Conservation (phyloP, 2,797 vertebrate genomes). For the Neosilurus mollespiculum region DNA sequence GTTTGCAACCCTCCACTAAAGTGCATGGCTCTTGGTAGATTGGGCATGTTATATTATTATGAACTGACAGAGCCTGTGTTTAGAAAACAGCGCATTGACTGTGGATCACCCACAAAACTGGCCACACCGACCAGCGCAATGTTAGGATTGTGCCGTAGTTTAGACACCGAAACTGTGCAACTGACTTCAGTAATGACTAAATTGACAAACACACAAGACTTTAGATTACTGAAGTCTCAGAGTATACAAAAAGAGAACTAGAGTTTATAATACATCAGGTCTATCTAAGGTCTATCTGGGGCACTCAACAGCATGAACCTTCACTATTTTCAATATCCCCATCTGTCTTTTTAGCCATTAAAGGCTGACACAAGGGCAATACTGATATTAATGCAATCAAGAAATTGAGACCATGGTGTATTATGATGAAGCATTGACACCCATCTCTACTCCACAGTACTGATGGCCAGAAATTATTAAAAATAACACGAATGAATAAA, state of each 20-base stretch:
- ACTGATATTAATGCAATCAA: slow-evolving; percentile 44
- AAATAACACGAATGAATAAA: slow-evolving; percentile 21
- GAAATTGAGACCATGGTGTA: slow-evolving; percentile 26
- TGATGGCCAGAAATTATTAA: slow-evolving; percentile 38
- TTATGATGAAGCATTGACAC: slow-evolving; percentile 13
- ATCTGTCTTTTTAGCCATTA: slow-evolving; percentile 20
- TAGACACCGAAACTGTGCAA: background rate
- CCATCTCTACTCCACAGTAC: slow-evolving; percentile 2
- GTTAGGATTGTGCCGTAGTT: background rate
- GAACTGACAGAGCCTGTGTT: too few relatives aligned
- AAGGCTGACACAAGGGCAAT: slow-evolving; percentile 37
- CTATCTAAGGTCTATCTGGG: slow-evolving; percentile 19
- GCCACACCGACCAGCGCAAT: too few relatives aligned
- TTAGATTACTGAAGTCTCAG: background rate
- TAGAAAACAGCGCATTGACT: too few relatives aligned
- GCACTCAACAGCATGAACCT: slow-evolving; percentile 4
- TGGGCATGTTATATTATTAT: too few relatives aligned
- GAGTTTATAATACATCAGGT: slow-evolving; percentile 29
- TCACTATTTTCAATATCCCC: background rate
- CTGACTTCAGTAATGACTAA: background rate
- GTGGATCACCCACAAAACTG: too few relatives aligned
- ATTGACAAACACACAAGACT: slow-evolving; percentile 6
- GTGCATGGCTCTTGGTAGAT: too few relatives aligned
- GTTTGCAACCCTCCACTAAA: too few relatives aligned
- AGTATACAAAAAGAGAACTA: slow-evolving; percentile 8